A percentile compares a stretch with the other conserved stretches of the same genome.
phyloP scores from a whole-genome alignment of 2,113 vertebrate species.

The Podarcis muralis region DNA sequence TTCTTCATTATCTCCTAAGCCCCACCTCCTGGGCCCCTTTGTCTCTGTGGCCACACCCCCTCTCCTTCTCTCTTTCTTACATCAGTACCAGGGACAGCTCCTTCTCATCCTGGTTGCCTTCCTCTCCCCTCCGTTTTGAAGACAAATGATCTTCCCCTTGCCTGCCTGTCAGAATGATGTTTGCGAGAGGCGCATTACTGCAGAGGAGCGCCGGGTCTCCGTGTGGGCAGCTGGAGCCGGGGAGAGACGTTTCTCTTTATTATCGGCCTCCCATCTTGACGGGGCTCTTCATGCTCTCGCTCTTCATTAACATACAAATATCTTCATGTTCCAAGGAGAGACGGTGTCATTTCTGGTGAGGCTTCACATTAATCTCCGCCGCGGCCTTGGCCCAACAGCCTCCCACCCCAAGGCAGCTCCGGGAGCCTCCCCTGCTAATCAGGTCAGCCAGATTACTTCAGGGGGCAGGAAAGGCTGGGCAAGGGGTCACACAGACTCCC shows the following conservation, averaged over 20 bases:
- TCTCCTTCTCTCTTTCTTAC: background rate
- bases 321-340: slow-evolving; percentile 61
- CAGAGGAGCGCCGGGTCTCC: background rate
- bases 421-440: slow-evolving; percentile 24
- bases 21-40: too few species aligned
- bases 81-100: slow-evolving; percentile 41
- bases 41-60: background rate
- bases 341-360: slow-evolving; percentile 67
- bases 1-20: too few species aligned
- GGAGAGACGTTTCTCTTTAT: slow-evolving; percentile 61
- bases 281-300: background rate
- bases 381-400: background rate
- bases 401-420: slow-evolving; percentile 24
- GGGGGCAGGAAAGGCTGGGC: too few species aligned
- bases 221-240: slow-evolving; percentile 43
- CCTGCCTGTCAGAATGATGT: slow-evolving; percentile 44
- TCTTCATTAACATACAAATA: slow-evolving; percentile 66
- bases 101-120: slow-evolving; percentile 15
- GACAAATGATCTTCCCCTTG: slow-evolving; percentile 18
- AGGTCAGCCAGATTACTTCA: slow-evolving; percentile 36
- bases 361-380: slow-evolving; percentile 47
- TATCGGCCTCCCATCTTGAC: slow-evolving; percentile 52
- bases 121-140: background rate
- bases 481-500: too few species aligned
- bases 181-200: slow-evolving; percentile 29